phyloP scores from a whole-genome alignment of 2,888 invertebrate genomes.

The Chelonus formosanus region DNA sequence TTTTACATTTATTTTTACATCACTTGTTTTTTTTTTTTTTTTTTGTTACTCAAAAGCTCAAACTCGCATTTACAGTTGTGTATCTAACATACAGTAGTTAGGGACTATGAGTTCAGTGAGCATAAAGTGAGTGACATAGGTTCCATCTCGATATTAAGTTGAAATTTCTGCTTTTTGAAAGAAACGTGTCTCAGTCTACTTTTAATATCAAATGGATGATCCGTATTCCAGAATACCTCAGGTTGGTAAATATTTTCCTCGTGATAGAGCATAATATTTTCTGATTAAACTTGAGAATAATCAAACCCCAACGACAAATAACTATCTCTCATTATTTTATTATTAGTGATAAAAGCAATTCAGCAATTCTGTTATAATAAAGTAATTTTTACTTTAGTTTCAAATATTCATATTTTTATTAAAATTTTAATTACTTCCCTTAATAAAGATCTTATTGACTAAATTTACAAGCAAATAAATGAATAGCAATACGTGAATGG shows the following conservation, averaged over 20 bases:
- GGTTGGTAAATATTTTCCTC: constrained; percentile 5
- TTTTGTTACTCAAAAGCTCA: neutral
- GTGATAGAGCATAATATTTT: constrained; percentile 8
- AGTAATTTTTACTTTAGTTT: too few relatives aligned
- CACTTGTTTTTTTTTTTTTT: neutral
- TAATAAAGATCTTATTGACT: too few relatives aligned
- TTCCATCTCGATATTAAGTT: constrained; percentile 33
- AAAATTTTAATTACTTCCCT: too few relatives aligned
- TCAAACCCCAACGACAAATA: too few relatives aligned
- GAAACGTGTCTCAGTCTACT: neutral
- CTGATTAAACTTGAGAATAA: neutral
- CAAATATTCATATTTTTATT: too few relatives aligned
- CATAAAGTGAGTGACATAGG: constrained; percentile 25
- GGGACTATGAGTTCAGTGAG: constrained; percentile 29
- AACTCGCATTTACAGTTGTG: neutral
- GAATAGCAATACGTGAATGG: too few relatives aligned
- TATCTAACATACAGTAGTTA: neutral
- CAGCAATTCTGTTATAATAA: too few relatives aligned
- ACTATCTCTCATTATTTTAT: too few relatives aligned
- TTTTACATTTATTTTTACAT: constrained; percentile 1
- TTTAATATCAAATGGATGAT: constrained; percentile 37
- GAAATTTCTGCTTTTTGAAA: constrained; percentile 9
- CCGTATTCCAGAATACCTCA: constrained; percentile 25
- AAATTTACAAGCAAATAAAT: too few relatives aligned
- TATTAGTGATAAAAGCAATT: too few relatives aligned